These are phyloP conservation scores for Spilogale gracilis DNA, from an alignment of 2,113 vertebrate species.

Conservation along the genomic window DNA sequence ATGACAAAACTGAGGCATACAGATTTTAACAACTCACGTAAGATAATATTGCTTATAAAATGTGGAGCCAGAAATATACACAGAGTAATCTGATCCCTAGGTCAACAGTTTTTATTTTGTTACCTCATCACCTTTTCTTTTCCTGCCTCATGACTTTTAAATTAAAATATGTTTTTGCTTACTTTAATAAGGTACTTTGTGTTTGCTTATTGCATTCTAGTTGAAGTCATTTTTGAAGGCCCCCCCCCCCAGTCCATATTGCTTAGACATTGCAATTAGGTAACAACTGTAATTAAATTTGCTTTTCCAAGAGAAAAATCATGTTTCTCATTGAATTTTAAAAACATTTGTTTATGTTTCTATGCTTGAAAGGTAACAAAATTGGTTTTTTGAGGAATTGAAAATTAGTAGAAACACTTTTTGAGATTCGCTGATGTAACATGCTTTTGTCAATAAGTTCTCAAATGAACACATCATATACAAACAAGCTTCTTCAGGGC, in stretches of 20 bases:
- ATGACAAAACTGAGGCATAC: neutral
- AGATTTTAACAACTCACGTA: constrained; percentile 8
- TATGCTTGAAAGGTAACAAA: constrained; percentile 67
- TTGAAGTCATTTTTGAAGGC: constrained; percentile 21
- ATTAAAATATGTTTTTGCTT: neutral
- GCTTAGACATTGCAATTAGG: neutral
- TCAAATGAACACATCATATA: constrained; percentile 88
- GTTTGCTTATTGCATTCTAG: constrained; percentile 40
- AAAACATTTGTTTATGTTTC: constrained; percentile 69
- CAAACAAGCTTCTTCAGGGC: constrained; percentile 84
- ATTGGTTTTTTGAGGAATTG: constrained; percentile 80
- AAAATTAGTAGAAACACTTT: constrained; percentile 81
- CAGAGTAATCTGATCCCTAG: neutral
- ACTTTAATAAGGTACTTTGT: neutral
- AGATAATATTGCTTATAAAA: constrained; percentile 29
- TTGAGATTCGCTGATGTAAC: constrained; percentile 76
- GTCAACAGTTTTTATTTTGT: neutral
- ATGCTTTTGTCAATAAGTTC: constrained; percentile 85
- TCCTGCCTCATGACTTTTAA: neutral
- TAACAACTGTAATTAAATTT: constrained; percentile 68
- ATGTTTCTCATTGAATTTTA: constrained; percentile 64
- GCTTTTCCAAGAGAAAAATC: constrained; percentile 42
- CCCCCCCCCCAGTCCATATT: neutral
- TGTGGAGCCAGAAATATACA: neutral
- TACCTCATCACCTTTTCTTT: neutral